Evolutionary conservation across 2,113 vertebrate species (phyloP).

Genomic region (Oreotrochilus melanogaster): DNA sequence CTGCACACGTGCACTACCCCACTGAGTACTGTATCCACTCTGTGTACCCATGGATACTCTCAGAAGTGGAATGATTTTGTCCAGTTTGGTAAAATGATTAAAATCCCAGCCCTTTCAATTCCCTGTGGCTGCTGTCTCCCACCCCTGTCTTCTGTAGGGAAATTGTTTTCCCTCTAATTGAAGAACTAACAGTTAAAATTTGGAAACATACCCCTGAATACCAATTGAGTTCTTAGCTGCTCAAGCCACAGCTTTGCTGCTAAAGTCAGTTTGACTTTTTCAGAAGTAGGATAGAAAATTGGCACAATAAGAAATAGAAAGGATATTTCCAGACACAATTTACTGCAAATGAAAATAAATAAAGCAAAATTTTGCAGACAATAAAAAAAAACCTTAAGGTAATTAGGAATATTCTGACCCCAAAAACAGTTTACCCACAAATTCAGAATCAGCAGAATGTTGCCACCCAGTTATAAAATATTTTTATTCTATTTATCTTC

Average conservation of each 20-base stretch:
- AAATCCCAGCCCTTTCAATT: constrained; percentile 24
- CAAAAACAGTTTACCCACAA: constrained; percentile 18
- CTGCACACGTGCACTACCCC: not conserved
- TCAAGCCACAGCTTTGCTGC: not conserved
- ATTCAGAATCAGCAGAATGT: constrained; percentile 51
- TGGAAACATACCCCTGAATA: not conserved
- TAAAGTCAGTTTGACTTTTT: not conserved
- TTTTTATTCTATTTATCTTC: constrained; percentile 64
- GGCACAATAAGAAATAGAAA: not conserved
- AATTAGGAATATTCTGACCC: constrained; percentile 37
- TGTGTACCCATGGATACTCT: not conserved
- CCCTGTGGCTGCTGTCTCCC: not conserved
- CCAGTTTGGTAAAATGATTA: not conserved
- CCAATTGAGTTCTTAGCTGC: not conserved
- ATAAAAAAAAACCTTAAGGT: not conserved
- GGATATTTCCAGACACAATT: not conserved
- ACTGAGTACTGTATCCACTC: not conserved
- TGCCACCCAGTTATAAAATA: constrained; percentile 47
- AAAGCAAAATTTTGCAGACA: not conserved
- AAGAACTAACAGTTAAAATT: constrained; percentile 27
- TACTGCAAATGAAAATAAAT: constrained; percentile 49
- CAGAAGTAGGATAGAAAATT: not conserved
- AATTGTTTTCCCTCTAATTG: constrained; percentile 1
- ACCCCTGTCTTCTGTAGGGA: not conserved
- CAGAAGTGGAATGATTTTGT: not conserved